Conservation (phyloP, 2,113 vertebrate genomes). For the Tonatia bakeri region DNA sequence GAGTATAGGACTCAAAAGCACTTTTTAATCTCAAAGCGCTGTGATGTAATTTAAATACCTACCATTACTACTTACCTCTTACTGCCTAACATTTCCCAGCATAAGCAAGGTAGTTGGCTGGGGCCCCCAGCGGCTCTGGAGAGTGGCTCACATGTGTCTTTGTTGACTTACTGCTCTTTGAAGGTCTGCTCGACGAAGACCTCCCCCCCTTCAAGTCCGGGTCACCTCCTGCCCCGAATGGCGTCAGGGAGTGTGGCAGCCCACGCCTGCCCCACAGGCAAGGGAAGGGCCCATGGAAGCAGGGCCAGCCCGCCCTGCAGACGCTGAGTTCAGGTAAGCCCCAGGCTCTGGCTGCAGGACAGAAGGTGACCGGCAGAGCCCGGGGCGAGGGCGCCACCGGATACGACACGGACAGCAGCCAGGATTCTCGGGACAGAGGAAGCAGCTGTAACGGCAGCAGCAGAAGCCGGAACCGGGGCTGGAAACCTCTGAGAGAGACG, state of each 20-base stretch:
- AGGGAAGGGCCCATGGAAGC: constrained; percentile 85
- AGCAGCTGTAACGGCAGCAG: constrained; percentile 27
- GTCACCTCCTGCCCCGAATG: constrained; percentile 85
- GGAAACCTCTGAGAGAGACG: constrained; percentile 92
- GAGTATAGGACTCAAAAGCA: neutral
- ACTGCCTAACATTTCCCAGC: neutral
- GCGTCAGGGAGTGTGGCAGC: constrained; percentile 82
- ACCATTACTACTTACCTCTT: neutral
- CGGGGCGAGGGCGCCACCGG: constrained; percentile 80
- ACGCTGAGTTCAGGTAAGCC: constrained; percentile 56
- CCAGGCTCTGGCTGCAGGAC: constrained; percentile 62
- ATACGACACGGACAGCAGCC: constrained; percentile 93
- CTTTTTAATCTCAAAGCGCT: neutral
- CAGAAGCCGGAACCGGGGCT: constrained; percentile 81
- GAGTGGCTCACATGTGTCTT: neutral
- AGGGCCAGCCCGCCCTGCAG: constrained; percentile 74
- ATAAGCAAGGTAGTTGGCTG: neutral
- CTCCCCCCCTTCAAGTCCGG: constrained; percentile 79
- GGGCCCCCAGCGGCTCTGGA: neutral
- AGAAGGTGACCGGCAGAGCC: constrained; percentile 61
- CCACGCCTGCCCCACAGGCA: constrained; percentile 87
- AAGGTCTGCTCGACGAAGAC: constrained; percentile 84
- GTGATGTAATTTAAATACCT: neutral
- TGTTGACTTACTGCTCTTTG: neutral
- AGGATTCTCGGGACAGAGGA: constrained; percentile 85